Percentiles rank a stretch among this genome's conserved stretches.
phyloP scores from a whole-genome alignment of 2,888 invertebrate genomes.

The Tipula unca region DNA sequence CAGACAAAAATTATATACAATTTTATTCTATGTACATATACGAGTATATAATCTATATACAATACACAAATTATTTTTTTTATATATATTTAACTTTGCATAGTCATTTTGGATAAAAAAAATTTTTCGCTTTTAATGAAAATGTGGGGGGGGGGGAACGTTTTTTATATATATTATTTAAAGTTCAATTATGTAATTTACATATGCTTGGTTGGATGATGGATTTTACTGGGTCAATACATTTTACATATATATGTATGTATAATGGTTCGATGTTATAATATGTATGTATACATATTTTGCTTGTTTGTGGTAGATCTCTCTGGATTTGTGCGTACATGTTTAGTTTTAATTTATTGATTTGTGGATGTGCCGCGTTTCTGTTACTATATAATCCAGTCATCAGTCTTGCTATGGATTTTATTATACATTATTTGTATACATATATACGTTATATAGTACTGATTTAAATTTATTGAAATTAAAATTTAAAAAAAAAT shows the following conservation, averaged over 20 bases:
- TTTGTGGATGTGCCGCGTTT: neutral
- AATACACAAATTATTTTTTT: neutral
- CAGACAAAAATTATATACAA: neutral
- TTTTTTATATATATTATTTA: neutral
- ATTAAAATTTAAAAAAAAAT: too few species aligned
- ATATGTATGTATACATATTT: neutral
- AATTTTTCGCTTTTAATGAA: neutral
- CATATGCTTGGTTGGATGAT: neutral
- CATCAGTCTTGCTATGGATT: neutral
- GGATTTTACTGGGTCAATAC: neutral
- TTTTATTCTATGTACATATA: neutral
- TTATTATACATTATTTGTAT: neutral
- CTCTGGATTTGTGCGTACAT: neutral
- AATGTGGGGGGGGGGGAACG: neutral
- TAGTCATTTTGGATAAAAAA: neutral
- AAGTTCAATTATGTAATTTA: slow-evolving; percentile 14
- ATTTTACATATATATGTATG: neutral
- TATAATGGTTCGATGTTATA: neutral
- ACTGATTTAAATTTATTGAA: neutral
- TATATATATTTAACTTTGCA: neutral
- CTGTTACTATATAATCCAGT: neutral
- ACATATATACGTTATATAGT: too few species aligned
- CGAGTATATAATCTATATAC: neutral
- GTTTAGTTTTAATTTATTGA: neutral
- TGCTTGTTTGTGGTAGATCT: neutral